These are phyloP conservation scores for Dynastes hyllus DNA, from an alignment of 2,888 invertebrate species.

Conservation along the genomic window DNA sequence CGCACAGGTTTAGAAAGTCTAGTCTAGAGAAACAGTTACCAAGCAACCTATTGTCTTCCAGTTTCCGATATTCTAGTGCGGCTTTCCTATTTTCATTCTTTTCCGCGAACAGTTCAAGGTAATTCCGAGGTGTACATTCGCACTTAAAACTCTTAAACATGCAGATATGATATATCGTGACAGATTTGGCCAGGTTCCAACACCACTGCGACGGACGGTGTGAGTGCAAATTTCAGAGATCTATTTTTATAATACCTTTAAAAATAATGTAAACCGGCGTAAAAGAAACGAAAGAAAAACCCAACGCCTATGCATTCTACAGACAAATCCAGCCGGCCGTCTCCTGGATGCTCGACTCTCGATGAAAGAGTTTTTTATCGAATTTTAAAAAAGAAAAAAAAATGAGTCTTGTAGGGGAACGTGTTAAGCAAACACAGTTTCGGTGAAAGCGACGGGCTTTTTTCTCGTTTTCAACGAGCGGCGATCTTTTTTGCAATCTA, in stretches of 20 bases:
- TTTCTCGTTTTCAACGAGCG: slow-evolving; percentile 23
- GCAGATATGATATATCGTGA: slow-evolving; percentile 62
- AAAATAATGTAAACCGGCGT: slow-evolving; percentile 49
- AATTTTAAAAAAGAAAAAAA: slow-evolving; percentile 15
- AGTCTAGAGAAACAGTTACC: not conserved
- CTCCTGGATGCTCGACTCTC: not conserved
- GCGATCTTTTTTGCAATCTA: slow-evolving; percentile 29
- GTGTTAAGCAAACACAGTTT: slow-evolving; percentile 26
- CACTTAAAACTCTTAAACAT: slow-evolving; percentile 53
- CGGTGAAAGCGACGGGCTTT: slow-evolving; percentile 24
- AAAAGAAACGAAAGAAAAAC: slow-evolving; percentile 28
- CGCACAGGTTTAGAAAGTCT: not conserved
- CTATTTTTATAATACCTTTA: slow-evolving; percentile 56
- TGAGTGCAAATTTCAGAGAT: slow-evolving; percentile 55
- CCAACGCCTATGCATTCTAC: slow-evolving; percentile 10
- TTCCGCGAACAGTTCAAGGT: slow-evolving; percentile 19
- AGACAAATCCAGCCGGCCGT: not conserved
- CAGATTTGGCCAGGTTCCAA: slow-evolving; percentile 58
- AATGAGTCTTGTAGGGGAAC: not conserved
- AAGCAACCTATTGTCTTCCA: not conserved
- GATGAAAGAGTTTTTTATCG: slow-evolving; percentile 24
- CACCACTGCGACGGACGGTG: slow-evolving; percentile 41
- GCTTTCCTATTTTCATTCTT: slow-evolving; percentile 4
- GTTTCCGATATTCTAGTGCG: not conserved
- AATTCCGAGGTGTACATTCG: slow-evolving; percentile 22